Evolutionary conservation across 2,113 vertebrate species (phyloP).

Genomic region (Gasterosteus aculeatus): DNA sequence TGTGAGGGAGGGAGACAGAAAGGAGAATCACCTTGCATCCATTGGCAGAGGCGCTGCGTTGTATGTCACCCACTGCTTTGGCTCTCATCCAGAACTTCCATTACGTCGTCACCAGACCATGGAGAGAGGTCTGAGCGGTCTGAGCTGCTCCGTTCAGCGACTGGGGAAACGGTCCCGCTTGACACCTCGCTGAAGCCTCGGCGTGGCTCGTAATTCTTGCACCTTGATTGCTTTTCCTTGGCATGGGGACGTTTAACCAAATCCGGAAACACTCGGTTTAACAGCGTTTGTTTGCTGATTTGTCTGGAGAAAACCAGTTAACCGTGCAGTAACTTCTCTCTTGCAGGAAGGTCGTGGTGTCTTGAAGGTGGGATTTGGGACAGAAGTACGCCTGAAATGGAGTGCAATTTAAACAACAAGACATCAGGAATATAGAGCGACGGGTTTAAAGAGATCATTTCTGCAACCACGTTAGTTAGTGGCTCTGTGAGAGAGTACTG

Average conservation of each 20-base stretch:
- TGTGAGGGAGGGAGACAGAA: conserved; percentile 40
- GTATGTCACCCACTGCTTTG: conserved; percentile 36
- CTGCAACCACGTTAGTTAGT: neutral
- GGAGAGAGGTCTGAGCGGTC: conserved; percentile 18
- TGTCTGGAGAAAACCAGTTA: conserved; percentile 1
- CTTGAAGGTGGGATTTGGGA: neutral
- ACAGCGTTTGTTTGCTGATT: conserved; percentile 34
- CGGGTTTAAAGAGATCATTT: too few relatives aligned
- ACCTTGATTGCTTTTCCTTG: neutral
- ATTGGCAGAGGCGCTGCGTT: conserved; percentile 21
- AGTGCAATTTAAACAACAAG: too few relatives aligned
- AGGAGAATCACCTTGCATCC: conserved; percentile 33
- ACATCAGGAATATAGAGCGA: neutral
- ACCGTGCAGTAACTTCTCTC: neutral
- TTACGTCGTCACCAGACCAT: conserved; percentile 59
- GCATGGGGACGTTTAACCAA: neutral
- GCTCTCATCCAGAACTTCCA: conserved; percentile 54
- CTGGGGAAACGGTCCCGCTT: conserved; percentile 31
- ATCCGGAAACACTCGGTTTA: conserved; percentile 7
- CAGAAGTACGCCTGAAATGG: neutral
- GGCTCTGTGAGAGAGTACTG: too few relatives aligned
- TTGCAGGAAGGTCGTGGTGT: neutral
- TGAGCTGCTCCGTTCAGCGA: conserved; percentile 25
- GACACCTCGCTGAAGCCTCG: neutral
- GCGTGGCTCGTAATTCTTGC: conserved; percentile 25